Conservation (phyloP, 2,113 vertebrate genomes). For the Paracanthobrama guichenoti region DNA sequence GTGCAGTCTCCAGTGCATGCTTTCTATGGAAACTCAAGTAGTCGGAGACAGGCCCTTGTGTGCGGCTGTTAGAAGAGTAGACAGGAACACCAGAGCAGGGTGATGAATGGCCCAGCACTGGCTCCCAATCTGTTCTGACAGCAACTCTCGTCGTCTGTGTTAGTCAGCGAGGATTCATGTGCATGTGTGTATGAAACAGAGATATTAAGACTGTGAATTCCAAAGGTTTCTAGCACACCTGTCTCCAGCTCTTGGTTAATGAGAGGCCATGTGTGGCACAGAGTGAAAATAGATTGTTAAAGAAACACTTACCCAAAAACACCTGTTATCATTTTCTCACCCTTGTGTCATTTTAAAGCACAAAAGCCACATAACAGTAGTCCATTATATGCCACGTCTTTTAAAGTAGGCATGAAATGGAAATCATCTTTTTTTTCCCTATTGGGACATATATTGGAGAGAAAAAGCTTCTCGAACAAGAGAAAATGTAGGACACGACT, state of each 20-base stretch:
- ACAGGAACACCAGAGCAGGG: slow-evolving; percentile 31
- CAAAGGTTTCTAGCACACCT: slow-evolving; percentile 14
- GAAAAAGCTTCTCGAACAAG: no score
- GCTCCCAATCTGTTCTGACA: slow-evolving; percentile 36
- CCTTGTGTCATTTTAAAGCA: not conserved
- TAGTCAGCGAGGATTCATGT: not conserved
- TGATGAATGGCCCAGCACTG: slow-evolving; percentile 17
- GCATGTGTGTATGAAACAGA: not conserved
- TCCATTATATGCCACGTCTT: no score
- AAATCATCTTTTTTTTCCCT: no score
- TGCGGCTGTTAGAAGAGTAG: slow-evolving; percentile 23
- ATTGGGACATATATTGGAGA: no score
- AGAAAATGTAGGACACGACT: no score
- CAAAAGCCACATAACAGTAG: no score
- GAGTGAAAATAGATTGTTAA: not conserved
- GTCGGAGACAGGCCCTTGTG: slow-evolving; percentile 25
- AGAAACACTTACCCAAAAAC: not conserved
- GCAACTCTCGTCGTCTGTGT: not conserved
- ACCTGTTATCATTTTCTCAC: no score
- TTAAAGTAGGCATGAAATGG: no score
- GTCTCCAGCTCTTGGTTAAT: not conserved
- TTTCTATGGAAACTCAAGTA: slow-evolving; percentile 39
- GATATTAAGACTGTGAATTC: not conserved
- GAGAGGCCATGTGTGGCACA: not conserved
- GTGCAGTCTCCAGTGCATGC: slow-evolving; percentile 13